Evolutionary conservation across 2,888 invertebrate species (phyloP), one percentile per base, ranked within the genome.

Genomic region (Zhengitettix transpicula): DNA sequence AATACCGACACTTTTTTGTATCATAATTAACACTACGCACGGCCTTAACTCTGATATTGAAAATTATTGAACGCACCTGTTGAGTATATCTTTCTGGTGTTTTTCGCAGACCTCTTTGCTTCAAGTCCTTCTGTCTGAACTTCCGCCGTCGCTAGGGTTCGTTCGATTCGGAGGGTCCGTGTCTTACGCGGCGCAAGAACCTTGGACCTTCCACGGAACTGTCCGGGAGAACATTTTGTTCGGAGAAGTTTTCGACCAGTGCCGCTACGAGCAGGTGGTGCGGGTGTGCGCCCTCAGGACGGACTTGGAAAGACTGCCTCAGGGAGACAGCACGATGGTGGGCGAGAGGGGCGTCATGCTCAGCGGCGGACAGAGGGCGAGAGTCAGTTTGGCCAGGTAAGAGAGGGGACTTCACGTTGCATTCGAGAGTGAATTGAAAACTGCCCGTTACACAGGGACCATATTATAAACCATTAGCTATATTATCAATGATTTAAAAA

Each of bases 191-290:
- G 81, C 86, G 56, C 89, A 90, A 72, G 85, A 89, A 66, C 83
- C 91, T 0, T 92, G 91, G 90, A 71, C 85, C 1, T 85, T 85
- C 65, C 78, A 81, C 0, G 82, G 81, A 1, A 82, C 84, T 1
- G 78, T 92, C 2, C 76, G 83, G 53, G 84, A 89, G 67, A 92
- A 92, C 69, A 86, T 92, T 62, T 73, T 88, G 12, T 90, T 92
- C 70, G 90, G 89, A 0, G 75, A 80, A 64, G 75, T 78, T 0
- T 83, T 78, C 66, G 77, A 82, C 63, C 74, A 76, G 61, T 68
- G 74, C 15, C 75, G 77, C 16, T 77, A 76, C 64, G 69, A 70
- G 28, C 64, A 70, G 57, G 79, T 83, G 1, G 76, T 87, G 11
- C 77, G 75, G 54, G 83, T 79, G 0, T 85, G 85, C 67, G 82